Evolutionary conservation across 2,797 vertebrate species (phyloP).

Genomic region (Sebastes cheni): DNA sequence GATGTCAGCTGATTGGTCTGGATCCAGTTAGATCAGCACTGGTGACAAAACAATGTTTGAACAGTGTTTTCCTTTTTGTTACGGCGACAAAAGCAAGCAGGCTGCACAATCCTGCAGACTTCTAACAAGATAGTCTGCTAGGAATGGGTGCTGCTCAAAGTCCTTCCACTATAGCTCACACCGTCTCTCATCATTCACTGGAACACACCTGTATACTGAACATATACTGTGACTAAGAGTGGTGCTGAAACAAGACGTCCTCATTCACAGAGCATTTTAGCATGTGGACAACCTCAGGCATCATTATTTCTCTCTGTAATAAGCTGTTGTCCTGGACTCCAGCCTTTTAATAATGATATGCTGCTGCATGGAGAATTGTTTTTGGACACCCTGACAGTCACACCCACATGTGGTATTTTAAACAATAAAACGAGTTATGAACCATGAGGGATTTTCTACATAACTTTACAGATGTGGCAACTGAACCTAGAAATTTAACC

Average conservation of each 20-base stretch:
- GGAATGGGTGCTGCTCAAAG: conserved; percentile 1
- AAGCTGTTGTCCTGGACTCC: conserved; percentile 35
- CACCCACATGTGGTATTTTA: background rate
- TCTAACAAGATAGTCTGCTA: background rate
- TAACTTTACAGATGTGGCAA: background rate
- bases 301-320: conserved; percentile 57
- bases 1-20: background rate
- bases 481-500: background rate
- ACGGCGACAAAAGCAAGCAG: background rate
- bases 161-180: background rate
- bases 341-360: conserved; percentile 28
- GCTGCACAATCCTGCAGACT: background rate
- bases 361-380: background rate
- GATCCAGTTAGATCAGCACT: background rate
- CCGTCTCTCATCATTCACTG: conserved; percentile 13
- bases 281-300: conserved; percentile 29
- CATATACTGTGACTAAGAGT: background rate
- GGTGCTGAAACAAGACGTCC: conserved; percentile 1
- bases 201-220: background rate
- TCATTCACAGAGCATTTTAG: background rate
- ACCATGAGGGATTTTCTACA: conserved; percentile 1
- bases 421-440: background rate
- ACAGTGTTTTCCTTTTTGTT: background rate
- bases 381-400: conserved; percentile 25
- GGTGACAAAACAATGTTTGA: conserved; percentile 7